phyloP scores from a whole-genome alignment of 2,113 vertebrate species.

The Arizona elegans region DNA sequence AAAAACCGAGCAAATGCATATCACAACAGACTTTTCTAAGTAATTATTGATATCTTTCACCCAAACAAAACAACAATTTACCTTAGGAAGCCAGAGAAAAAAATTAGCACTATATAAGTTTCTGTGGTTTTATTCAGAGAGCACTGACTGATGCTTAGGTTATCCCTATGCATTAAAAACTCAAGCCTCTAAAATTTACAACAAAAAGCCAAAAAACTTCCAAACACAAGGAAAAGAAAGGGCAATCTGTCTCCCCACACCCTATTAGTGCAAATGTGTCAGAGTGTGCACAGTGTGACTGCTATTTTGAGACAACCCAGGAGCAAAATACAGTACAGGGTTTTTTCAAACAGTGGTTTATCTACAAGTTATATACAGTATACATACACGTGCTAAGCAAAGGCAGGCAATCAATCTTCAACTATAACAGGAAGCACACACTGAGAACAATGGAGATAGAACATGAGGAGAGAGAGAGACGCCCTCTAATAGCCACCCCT shows the following conservation, averaged over 20 bases:
- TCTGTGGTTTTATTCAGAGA: background rate
- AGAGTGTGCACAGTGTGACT: no score
- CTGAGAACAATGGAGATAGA: no score
- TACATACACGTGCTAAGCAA: no score
- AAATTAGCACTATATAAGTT: background rate
- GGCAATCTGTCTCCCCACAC: background rate
- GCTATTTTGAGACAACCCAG: no score
- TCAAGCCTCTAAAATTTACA: background rate
- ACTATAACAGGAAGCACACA: no score
- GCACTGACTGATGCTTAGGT: background rate
- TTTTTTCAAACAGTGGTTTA: no score
- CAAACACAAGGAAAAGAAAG: background rate
- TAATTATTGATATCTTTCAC: background rate
- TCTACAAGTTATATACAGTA: no score
- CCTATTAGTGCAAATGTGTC: background rate
- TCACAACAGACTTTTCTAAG: background rate
- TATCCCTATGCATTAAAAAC: background rate
- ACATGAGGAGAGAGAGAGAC: no score
- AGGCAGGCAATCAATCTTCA: no score
- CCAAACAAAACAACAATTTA: background rate
- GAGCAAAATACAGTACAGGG: no score
- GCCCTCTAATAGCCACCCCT: no score
- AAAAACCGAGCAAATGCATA: background rate
- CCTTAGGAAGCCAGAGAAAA: background rate
- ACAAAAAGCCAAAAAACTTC: background rate